Conservation (phyloP, 2,113 vertebrate genomes). For the Heterotilapia buettikoferi region DNA sequence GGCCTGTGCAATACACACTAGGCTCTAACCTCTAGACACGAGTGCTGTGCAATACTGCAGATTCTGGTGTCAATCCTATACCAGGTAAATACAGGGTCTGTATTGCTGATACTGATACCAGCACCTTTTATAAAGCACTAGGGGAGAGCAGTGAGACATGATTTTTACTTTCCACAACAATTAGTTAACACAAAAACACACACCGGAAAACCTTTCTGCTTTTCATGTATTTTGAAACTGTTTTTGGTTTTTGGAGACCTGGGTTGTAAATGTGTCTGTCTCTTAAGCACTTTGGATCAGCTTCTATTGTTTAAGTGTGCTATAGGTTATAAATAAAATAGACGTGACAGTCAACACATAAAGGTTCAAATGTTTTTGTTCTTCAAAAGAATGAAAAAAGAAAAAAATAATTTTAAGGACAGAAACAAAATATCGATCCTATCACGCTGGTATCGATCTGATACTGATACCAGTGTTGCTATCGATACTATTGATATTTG, state of each 20-base stretch:
- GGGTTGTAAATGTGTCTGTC: neutral
- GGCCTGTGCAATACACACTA: neutral
- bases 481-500: neutral
- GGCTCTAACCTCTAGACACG: neutral
- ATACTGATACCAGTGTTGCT: neutral
- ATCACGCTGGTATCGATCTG: neutral
- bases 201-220: neutral
- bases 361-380: neutral
- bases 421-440: neutral
- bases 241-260: neutral
- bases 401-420: neutral
- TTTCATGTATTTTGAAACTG: neutral
- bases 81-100: neutral
- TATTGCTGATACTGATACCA: neutral
- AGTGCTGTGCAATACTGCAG: neutral
- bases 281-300: neutral
- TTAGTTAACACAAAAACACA: neutral
- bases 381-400: neutral
- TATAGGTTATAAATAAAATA: neutral
- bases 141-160: neutral
- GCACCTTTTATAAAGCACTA: neutral
- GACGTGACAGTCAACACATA: neutral
- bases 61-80: neutral
- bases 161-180: neutral
- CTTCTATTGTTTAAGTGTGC: neutral